Evolutionary conservation across 2,113 vertebrate species (phyloP).

Genomic region (Anas platyrhynchos): DNA sequence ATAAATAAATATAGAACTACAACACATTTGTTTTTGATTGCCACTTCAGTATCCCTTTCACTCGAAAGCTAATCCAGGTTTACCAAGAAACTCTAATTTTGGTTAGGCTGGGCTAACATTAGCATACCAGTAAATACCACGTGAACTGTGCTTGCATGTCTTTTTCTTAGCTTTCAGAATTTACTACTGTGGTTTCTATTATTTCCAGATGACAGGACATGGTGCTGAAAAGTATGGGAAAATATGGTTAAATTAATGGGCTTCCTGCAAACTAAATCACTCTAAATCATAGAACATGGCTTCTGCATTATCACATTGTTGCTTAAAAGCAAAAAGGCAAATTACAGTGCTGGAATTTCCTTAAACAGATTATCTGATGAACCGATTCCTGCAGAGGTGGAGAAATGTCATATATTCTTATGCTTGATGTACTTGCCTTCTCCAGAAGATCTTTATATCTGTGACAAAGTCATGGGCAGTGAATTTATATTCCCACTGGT

Average conservation of each 20-base stretch:
- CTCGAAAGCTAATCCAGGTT: slow-evolving; percentile 74
- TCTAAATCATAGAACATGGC: slow-evolving; percentile 71
- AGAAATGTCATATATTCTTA: slow-evolving; percentile 40
- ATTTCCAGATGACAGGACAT: slow-evolving; percentile 85
- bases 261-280: slow-evolving; percentile 77
- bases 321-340: slow-evolving; percentile 74
- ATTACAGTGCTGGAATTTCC: slow-evolving; percentile 71
- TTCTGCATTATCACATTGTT: slow-evolving; percentile 73
- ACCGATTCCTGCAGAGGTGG: slow-evolving; percentile 62
- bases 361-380: slow-evolving; percentile 73
- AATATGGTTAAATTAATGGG: slow-evolving; percentile 81
- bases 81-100: slow-evolving; percentile 75
- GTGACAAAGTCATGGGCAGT: not conserved
- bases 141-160: slow-evolving; percentile 30
- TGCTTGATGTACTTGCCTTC: slow-evolving; percentile 19
- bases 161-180: slow-evolving; percentile 72
- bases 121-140: slow-evolving; percentile 71
- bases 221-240: slow-evolving; percentile 82
- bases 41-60: slow-evolving; percentile 68
- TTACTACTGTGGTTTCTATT: slow-evolving; percentile 78
- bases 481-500: slow-evolving; percentile 42
- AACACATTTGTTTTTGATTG: slow-evolving; percentile 56
- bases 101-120: slow-evolving; percentile 75
- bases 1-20: slow-evolving; percentile 52
- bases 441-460: not conserved